phyloP scores from a whole-genome alignment of 2,113 vertebrate genomes.

The Octodon degus region DNA sequence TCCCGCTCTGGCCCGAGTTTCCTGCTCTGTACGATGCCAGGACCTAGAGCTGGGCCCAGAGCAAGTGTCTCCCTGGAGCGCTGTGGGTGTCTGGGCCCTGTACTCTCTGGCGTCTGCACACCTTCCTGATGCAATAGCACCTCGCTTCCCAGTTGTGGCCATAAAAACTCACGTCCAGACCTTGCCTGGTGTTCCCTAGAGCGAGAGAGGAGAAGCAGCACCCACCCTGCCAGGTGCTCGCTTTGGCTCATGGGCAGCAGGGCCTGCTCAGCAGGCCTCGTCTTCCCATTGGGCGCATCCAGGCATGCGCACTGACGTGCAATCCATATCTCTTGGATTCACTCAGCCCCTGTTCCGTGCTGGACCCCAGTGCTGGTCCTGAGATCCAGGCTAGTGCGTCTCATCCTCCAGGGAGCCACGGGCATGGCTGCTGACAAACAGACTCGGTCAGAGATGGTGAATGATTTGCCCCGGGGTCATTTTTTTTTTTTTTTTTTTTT shows the following conservation, averaged over 20 bases:
- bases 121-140: not conserved
- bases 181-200: not conserved
- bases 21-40: not conserved
- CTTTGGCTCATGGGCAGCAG: accelerated
- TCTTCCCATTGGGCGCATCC: not conserved
- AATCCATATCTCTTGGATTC: not conserved
- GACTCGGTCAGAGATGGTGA: not conserved
- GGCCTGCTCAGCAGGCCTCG: accelerated
- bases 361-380: accelerated
- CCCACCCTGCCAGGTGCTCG: accelerated
- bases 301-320: not conserved
- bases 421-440: not conserved
- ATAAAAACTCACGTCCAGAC: not conserved
- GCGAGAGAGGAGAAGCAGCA: not conserved
- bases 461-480: not conserved
- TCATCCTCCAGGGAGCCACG: not conserved
- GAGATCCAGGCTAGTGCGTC: not conserved
- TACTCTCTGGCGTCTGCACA: not conserved
- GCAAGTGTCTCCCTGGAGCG: too few species aligned
- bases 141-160: not conserved
- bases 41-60: too few species aligned
- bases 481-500: too few species aligned
- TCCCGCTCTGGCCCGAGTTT: not conserved
- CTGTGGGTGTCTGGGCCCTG: not conserved
- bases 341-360: accelerated